Conservation (phyloP, 2,888 invertebrate species). For the Spisula solida region DNA sequence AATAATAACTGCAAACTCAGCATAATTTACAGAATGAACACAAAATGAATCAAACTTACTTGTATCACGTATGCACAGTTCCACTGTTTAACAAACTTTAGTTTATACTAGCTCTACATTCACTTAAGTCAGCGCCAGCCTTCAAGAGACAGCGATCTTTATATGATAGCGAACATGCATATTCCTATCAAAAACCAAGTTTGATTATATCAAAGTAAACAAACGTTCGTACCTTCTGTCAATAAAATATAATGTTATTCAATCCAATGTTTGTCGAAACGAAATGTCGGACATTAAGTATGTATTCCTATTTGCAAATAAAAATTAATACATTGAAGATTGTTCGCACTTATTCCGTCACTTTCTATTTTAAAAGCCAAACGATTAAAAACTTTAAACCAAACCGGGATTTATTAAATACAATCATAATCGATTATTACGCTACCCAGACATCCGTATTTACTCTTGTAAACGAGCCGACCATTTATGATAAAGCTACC, state of each 20-base stretch:
- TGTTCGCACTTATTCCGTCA: background rate
- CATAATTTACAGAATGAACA: too few species aligned
- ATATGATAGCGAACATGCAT: background rate
- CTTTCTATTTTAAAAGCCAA: conserved; percentile 17
- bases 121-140: background rate
- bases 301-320: background rate
- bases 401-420: background rate
- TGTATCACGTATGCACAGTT: too few species aligned
- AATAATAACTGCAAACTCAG: too few species aligned
- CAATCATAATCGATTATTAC: background rate
- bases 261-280: background rate
- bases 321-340: background rate
- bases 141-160: background rate
- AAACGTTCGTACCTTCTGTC: background rate
- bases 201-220: background rate
- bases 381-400: background rate
- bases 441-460: background rate
- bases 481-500: too few species aligned
- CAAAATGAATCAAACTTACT: too few species aligned
- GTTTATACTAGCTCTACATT: background rate
- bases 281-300: background rate
- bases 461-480: background rate
- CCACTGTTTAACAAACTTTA: too few species aligned
- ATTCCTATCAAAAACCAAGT: background rate
- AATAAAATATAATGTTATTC: background rate